Evolutionary conservation across 2,888 invertebrate species (phyloP).

Genomic region (Colletes collaris): DNA sequence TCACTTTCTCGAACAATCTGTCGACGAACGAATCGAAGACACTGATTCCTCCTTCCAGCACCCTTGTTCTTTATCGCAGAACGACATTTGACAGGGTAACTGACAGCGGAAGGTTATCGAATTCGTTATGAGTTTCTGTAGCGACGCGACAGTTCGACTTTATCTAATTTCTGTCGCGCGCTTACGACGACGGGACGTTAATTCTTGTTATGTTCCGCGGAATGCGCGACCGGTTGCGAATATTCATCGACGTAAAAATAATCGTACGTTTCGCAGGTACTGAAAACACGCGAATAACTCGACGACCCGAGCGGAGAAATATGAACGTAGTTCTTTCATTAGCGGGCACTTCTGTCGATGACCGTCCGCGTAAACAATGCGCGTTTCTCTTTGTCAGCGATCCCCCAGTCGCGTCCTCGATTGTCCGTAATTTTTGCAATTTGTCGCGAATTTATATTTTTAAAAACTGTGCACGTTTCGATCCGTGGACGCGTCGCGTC

Average conservation of each 20-base stretch:
- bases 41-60: constrained; percentile 9
- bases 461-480: too few relatives aligned
- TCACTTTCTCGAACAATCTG: neutral
- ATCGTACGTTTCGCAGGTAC: too few relatives aligned
- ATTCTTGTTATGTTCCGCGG: neutral
- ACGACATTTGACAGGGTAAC: neutral
- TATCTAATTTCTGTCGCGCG: neutral
- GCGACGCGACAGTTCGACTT: neutral
- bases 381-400: too few relatives aligned
- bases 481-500: too few relatives aligned
- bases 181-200: neutral
- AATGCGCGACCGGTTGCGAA: neutral
- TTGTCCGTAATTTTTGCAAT: too few relatives aligned
- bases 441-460: too few relatives aligned
- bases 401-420: too few relatives aligned
- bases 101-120: constrained; percentile 3
- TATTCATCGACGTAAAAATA: neutral
- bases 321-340: too few relatives aligned
- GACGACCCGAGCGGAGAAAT: too few relatives aligned
- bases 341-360: too few relatives aligned
- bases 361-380: too few relatives aligned
- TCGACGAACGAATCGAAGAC: neutral
- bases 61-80: neutral
- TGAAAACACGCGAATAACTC: too few relatives aligned
- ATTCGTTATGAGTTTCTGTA: neutral